These are phyloP conservation scores for Phocoena sinus DNA, from an alignment of 2,113 vertebrate species.

Conservation along the genomic window DNA sequence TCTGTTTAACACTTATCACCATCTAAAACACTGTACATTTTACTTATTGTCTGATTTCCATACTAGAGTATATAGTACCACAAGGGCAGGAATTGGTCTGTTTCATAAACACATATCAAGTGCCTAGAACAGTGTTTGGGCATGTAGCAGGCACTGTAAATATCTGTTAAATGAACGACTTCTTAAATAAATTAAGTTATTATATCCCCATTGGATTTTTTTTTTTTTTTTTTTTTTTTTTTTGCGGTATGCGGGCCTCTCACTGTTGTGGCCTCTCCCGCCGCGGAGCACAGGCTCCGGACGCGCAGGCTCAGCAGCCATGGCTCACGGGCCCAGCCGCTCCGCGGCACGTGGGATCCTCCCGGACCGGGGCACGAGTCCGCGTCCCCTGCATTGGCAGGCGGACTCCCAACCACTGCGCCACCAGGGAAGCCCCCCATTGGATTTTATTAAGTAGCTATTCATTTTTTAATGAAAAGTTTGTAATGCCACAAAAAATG, in stretches of 20 bases:
- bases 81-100: not conserved
- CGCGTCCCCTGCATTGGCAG: too few relatives aligned
- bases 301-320: too few relatives aligned
- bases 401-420: too few relatives aligned
- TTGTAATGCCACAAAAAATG: not conserved
- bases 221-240: too few relatives aligned
- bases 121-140: not conserved
- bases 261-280: too few relatives aligned
- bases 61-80: not conserved
- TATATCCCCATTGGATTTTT: not conserved
- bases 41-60: not conserved
- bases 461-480: not conserved
- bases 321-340: too few relatives aligned
- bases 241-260: too few relatives aligned
- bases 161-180: not conserved
- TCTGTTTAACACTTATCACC: not conserved
- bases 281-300: too few relatives aligned
- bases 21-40: slow-evolving; percentile 18
- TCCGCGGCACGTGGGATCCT: too few relatives aligned
- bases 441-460: not conserved
- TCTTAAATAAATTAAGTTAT: not conserved
- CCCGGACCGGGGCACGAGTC: too few relatives aligned
- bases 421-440: too few relatives aligned
- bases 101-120: not conserved
- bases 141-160: not conserved